A percentile compares a stretch with the other conserved stretches of the same genome.
phyloP scores from a whole-genome alignment of 2,113 vertebrate species.

The Amphiprion percula region DNA sequence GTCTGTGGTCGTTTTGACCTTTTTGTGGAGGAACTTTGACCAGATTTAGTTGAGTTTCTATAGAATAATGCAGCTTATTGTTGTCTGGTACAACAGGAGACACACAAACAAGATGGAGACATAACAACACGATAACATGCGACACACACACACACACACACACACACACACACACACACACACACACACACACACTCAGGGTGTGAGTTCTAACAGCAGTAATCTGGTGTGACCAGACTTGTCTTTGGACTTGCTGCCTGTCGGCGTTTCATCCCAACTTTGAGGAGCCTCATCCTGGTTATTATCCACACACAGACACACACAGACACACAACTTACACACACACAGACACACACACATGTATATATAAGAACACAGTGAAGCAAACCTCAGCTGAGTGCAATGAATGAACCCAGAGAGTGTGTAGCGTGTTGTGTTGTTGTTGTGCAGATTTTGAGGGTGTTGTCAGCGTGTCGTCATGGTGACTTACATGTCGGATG shows the following conservation, averaged over 20 bases:
- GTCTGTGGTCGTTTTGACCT: too few species aligned
- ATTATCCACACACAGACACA: constrained; percentile 52
- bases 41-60: too few species aligned
- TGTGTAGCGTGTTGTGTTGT: neutral
- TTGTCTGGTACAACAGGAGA: neutral
- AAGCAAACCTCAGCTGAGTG: constrained; percentile 1
- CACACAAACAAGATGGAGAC: neutral
- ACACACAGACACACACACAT: constrained; percentile 33
- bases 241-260: constrained; percentile 70
- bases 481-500: constrained; percentile 1
- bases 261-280: constrained; percentile 63
- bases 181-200: constrained; percentile 13
- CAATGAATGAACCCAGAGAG: constrained; percentile 10
- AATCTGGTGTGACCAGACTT: constrained; percentile 60
- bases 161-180: constrained; percentile 2
- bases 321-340: neutral
- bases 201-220: constrained; percentile 47
- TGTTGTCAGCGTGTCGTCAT: constrained; percentile 17
- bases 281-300: constrained; percentile 58
- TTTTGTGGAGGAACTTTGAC: too few species aligned
- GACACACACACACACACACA: constrained; percentile 7
- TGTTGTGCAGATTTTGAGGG: too few species aligned
- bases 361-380: constrained; percentile 24
- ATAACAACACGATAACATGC: neutral
- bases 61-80: neutral